Percentiles rank a stretch among this genome's conserved stretches.
Conservation (phyloP, 2,797 vertebrate species). For the Pangasius mekongensis region DNA sequence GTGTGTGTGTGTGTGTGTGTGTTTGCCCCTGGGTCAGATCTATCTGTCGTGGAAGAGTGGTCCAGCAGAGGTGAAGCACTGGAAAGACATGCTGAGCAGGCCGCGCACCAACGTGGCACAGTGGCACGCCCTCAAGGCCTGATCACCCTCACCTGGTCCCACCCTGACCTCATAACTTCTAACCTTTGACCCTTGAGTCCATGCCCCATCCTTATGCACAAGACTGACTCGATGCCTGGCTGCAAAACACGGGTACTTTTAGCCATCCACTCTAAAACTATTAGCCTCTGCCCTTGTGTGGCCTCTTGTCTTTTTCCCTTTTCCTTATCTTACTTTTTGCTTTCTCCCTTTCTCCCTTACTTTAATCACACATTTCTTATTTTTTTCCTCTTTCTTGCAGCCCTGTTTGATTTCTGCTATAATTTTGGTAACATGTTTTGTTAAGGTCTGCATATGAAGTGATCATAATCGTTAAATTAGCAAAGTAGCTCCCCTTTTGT, state of each 20-base stretch:
- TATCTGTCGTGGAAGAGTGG: slow-evolving; percentile 99
- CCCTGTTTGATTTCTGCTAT: slow-evolving; percentile 61
- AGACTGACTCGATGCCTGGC: slow-evolving; percentile 84
- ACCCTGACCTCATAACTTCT: slow-evolving; percentile 56
- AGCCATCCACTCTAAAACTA: slow-evolving; percentile 82
- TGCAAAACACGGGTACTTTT: slow-evolving; percentile 86
- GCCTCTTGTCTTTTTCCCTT: slow-evolving; percentile 35
- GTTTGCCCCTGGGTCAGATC: slow-evolving; percentile 77
- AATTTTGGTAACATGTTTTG: slow-evolving; percentile 57
- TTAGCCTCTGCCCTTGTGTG: slow-evolving; percentile 69
- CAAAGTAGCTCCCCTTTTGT: slow-evolving; percentile 17
- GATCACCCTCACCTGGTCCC: slow-evolving; percentile 71
- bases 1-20: slow-evolving; percentile 25
- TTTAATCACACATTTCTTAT: slow-evolving; percentile 35
- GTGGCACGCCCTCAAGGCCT: slow-evolving; percentile 98
- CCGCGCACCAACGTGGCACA: slow-evolving; percentile 96
- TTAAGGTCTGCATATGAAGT: slow-evolving; percentile 46
- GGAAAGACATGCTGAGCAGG: slow-evolving; percentile 98
- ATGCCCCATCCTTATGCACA: slow-evolving; percentile 82
- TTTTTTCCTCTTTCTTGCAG: slow-evolving; percentile 53
- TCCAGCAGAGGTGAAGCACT: slow-evolving; percentile 95
- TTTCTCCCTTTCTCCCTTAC: slow-evolving; percentile 48
- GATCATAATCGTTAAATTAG: slow-evolving; percentile 7
- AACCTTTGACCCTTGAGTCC: slow-evolving; percentile 40
- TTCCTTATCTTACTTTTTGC: slow-evolving; percentile 32